Conservation (phyloP, 30 jellyfish, hydroid and myxozoan species). For the Nemopilema nomurai region DNA sequence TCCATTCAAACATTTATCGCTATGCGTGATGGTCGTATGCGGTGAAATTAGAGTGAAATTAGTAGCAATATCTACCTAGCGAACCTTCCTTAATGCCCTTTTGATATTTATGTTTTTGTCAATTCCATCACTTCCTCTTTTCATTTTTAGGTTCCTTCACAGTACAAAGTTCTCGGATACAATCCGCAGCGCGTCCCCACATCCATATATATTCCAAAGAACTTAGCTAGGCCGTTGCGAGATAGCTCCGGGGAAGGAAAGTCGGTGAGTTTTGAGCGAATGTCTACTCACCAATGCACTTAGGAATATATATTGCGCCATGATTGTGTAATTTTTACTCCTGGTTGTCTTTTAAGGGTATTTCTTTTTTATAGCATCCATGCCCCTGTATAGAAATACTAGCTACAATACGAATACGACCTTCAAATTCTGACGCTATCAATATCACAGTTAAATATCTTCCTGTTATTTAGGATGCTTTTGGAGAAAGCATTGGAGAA, state of each 20-base stretch:
- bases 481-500: neutral
- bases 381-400: too few species aligned
- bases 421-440: too few species aligned
- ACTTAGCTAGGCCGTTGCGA: conserved; percentile 73
- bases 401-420: too few species aligned
- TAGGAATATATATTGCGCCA: too few species aligned
- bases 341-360: too few species aligned
- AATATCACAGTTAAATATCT: neutral
- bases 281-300: too few species aligned
- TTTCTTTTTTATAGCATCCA: too few species aligned
- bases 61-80: neutral
- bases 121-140: neutral
- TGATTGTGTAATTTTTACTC: too few species aligned
- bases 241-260: conserved; percentile 60
- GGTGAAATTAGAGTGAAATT: too few species aligned
- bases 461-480: neutral
- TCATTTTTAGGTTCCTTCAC: conserved; percentile 80
- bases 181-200: conserved; percentile 46
- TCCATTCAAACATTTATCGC: too few species aligned
- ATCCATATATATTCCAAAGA: conserved; percentile 67
- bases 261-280: conserved; percentile 12
- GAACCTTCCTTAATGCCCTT: neutral
- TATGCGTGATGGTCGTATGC: too few species aligned
- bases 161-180: conserved; percentile 83
- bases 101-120: neutral